These are phyloP conservation scores for Dromococcyx pavoninus DNA, from an alignment of 2,797 vertebrate genomes.

Conservation along the genomic window DNA sequence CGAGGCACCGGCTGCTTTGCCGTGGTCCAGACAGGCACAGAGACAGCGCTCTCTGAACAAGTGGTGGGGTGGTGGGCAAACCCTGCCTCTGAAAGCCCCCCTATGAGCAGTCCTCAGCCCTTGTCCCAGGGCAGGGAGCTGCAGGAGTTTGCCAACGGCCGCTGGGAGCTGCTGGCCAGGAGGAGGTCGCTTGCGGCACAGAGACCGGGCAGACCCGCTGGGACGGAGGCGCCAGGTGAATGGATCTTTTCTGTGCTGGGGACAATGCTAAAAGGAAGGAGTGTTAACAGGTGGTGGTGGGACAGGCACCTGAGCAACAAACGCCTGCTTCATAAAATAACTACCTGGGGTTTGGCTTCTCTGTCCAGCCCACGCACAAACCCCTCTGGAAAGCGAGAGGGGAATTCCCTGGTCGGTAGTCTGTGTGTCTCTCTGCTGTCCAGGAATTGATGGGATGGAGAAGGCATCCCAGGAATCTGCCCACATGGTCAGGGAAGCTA, in stretches of 20 bases:
- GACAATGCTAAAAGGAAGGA: slow-evolving; percentile 17
- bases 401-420: slow-evolving; percentile 20
- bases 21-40: background rate
- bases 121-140: background rate
- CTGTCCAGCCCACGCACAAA: background rate
- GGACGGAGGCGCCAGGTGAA: background rate
- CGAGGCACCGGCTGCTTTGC: background rate
- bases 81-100: background rate
- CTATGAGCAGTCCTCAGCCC: background rate
- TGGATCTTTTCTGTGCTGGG: slow-evolving; percentile 40
- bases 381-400: slow-evolving; percentile 8
- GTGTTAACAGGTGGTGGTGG: slow-evolving; percentile 51
- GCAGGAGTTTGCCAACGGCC: background rate
- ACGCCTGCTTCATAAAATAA: slow-evolving; percentile 37
- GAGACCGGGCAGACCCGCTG: background rate
- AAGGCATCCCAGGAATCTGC: slow-evolving; percentile 57
- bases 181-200: background rate
- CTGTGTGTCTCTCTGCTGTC: slow-evolving; percentile 49
- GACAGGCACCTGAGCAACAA: slow-evolving; percentile 28
- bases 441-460: slow-evolving; percentile 57
- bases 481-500: slow-evolving; percentile 34
- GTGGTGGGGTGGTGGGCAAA: background rate
- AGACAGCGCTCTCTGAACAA: background rate
- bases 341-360: slow-evolving; percentile 28
- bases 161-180: background rate